Percentiles rank a stretch among this genome's conserved stretches.
Evolutionary conservation across 2,113 vertebrate genomes (phyloP).

Genomic region (Brachirus orientalis): DNA sequence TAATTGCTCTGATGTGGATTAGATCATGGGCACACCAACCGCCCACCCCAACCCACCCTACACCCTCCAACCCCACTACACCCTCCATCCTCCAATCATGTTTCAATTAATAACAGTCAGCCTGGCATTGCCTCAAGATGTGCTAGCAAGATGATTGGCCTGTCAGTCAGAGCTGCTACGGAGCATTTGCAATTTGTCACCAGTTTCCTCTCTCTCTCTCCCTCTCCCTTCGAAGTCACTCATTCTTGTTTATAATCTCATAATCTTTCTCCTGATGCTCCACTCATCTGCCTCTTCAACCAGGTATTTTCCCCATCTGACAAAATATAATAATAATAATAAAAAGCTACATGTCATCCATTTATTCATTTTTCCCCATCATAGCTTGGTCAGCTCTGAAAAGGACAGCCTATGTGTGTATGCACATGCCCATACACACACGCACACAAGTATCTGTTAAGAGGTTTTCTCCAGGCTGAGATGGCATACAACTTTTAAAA

Average conservation of each 20-base stretch:
- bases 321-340: conserved; percentile 51
- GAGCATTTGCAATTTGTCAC: conserved; percentile 67
- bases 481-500: conserved; percentile 64
- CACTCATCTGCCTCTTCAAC: conserved; percentile 34
- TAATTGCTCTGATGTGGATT: conserved; percentile 83
- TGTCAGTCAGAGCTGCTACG: conserved; percentile 74
- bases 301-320: not conserved
- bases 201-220: conserved; percentile 41
- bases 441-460: conserved; percentile 4
- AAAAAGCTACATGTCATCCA: conserved; percentile 56
- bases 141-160: conserved; percentile 77
- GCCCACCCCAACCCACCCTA: too few relatives aligned
- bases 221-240: conserved; percentile 12
- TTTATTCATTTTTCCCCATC: conserved; percentile 63
- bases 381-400: conserved; percentile 46
- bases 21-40: conserved; percentile 57
- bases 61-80: conserved; percentile 10
- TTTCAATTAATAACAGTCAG: conserved; percentile 82
- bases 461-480: conserved; percentile 44
- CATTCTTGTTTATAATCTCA: conserved; percentile 48
- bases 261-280: conserved; percentile 20
- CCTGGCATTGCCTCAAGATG: conserved; percentile 75
- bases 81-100: conserved; percentile 73
- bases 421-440: not conserved
- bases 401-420: conserved; percentile 1